Conservation (phyloP, 2,888 invertebrate species). For the Hyposoter didymator region DNA sequence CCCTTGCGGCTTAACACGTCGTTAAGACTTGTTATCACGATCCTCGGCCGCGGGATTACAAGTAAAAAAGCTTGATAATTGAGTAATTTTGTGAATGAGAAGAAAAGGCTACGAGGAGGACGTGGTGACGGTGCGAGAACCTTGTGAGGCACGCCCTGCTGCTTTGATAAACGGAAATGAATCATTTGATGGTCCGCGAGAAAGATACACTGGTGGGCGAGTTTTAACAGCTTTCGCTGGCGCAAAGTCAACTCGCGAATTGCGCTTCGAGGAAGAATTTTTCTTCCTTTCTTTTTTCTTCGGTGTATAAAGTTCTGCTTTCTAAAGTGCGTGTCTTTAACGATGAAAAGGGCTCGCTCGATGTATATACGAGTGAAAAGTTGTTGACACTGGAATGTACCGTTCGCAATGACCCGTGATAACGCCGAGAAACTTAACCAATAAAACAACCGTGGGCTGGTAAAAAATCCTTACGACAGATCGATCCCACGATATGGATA, state of each 20-base stretch:
- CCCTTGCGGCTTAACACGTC: neutral
- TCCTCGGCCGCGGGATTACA: neutral
- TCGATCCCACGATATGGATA: constrained; percentile 42
- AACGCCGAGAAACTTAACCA: constrained; percentile 12
- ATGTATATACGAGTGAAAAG: neutral
- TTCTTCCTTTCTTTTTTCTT: neutral
- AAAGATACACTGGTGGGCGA: constrained; percentile 52
- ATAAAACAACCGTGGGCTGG: constrained; percentile 8
- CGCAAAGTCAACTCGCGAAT: constrained; percentile 37
- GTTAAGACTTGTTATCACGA: constrained; percentile 26
- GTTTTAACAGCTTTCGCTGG: constrained; percentile 50
- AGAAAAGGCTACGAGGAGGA: constrained; percentile 31
- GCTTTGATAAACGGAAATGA: constrained; percentile 66
- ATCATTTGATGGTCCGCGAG: constrained; percentile 53
- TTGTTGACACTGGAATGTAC: constrained; percentile 26
- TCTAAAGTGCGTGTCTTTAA: constrained; percentile 7
- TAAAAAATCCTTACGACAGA: constrained; percentile 21
- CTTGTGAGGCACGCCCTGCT: constrained; percentile 30
- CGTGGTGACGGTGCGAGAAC: constrained; percentile 17
- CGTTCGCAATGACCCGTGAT: constrained; percentile 44
- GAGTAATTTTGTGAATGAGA: constrained; percentile 20
- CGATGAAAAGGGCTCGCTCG: constrained; percentile 12
- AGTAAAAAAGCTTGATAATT: constrained; percentile 17
- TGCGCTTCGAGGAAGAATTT: constrained; percentile 17
- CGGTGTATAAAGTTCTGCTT: neutral